Evolutionary conservation across 2,888 invertebrate genomes (phyloP).

Genomic region (Erannis defoliaria): DNA sequence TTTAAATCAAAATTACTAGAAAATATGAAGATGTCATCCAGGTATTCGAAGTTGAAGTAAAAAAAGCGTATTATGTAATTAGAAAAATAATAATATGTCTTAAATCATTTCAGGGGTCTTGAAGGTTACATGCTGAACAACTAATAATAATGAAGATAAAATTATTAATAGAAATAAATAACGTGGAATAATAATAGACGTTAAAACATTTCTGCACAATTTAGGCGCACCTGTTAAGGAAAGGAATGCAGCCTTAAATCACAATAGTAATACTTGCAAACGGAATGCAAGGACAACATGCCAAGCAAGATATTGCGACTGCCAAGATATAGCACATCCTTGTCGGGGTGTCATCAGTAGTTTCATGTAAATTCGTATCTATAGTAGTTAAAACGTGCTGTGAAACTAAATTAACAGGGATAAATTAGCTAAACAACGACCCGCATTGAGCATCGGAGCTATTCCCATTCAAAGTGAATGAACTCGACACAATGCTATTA

Average conservation of each 20-base stretch:
- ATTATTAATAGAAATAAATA: too few relatives aligned
- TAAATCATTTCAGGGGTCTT: too few relatives aligned
- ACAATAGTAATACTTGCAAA: constrained; percentile 19
- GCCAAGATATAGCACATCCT: constrained; percentile 28
- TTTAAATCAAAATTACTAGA: too few relatives aligned
- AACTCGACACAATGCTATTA: constrained; percentile 66
- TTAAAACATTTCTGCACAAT: neutral
- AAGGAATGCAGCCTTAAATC: constrained; percentile 10
- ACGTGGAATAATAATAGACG: neutral
- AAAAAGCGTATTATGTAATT: too few relatives aligned
- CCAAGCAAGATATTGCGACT: constrained; percentile 16
- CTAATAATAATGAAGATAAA: too few relatives aligned
- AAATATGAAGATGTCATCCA: too few relatives aligned
- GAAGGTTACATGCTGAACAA: too few relatives aligned
- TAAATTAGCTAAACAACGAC: constrained; percentile 56
- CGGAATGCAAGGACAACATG: constrained; percentile 27
- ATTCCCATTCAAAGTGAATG: constrained; percentile 64
- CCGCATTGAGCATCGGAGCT: constrained; percentile 45
- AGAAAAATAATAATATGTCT: too few relatives aligned
- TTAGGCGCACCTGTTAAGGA: constrained; percentile 1
- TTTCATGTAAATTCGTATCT: constrained; percentile 38
- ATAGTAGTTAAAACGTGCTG: constrained; percentile 46
- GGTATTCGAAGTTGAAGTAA: too few relatives aligned
- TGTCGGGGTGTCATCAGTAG: constrained; percentile 27
- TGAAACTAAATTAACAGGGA: constrained; percentile 53